A percentile compares a stretch with the other conserved stretches of the same genome.
These are phyloP conservation scores for Carabus problematicus DNA, from an alignment of 2,888 invertebrate species.

Conservation along the genomic window DNA sequence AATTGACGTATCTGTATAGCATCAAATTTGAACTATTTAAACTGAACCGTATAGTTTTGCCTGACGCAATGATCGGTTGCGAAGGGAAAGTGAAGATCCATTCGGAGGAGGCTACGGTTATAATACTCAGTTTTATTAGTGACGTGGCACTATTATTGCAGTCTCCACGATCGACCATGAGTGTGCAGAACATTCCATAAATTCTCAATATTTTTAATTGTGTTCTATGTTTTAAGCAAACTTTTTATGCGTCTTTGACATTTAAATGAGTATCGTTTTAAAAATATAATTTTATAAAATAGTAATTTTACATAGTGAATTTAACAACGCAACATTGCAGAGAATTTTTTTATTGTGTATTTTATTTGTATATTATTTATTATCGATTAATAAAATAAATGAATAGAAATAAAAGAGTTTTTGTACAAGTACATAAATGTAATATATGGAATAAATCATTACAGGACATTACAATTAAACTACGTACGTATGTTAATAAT, in stretches of 20 bases:
- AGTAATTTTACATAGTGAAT: too few relatives aligned
- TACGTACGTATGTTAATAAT: conserved; percentile 1
- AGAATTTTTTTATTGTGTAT: too few relatives aligned
- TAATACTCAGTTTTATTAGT: conserved; percentile 32
- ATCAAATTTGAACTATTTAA: conserved; percentile 34
- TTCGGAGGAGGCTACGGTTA: conserved; percentile 9
- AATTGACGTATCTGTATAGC: conserved; percentile 13
- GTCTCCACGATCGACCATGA: conserved; percentile 11
- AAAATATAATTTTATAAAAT: too few relatives aligned
- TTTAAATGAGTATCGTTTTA: too few relatives aligned
- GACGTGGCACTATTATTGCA: conserved; percentile 24
- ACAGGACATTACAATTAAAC: conserved; percentile 35
- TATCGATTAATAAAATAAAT: background rate
- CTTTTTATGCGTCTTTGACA: background rate
- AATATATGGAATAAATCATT: conserved; percentile 39
- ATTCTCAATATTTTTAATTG: background rate
- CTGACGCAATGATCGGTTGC: conserved; percentile 22
- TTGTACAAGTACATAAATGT: conserved; percentile 40
- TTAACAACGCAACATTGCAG: too few relatives aligned
- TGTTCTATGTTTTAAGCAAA: background rate
- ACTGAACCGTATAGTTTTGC: conserved; percentile 19
- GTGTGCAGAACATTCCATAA: background rate
- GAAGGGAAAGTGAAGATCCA: conserved; percentile 33
- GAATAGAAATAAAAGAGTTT: conserved; percentile 24
- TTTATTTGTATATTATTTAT: background rate